Evolutionary conservation across 2,888 invertebrate genomes (phyloP), one percentile per base, ranked within the genome.

Genomic region (Colletes collaris): DNA sequence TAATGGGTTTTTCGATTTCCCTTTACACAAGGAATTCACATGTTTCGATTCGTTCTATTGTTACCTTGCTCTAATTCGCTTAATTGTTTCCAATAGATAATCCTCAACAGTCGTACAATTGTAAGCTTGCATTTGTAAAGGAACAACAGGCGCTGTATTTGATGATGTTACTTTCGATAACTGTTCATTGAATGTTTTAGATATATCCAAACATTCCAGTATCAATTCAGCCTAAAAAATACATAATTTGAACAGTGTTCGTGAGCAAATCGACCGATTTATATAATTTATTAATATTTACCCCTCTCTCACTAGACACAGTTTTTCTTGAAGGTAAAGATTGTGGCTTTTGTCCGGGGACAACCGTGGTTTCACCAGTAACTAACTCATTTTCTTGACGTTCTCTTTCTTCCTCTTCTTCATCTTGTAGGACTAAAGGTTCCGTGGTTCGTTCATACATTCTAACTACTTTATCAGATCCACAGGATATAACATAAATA

Each of bases 341-440:
- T 2, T 97, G 95, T 63, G 96, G 96, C 0, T 96, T 96, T 75
- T 97, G 94, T 1, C 96, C 95, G 0, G 96, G 95, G 0, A 96
- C 95, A 0, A 94, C 93, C 4, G 96, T 95, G 91, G 93, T 95
- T 74, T 97, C 97, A 0, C 96, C 97, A 0, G 97, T 97, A 13
- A 96, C 96, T 37, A 97, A 93, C 86, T 94, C 94, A 83, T 95
- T 95, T 90, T 97, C 96, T 87, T 95, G 94, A 82, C 96, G 96
- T 91, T 97, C 97, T 52, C 98, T 96, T 89, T 96, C 97, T 90
- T 96, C 95, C 90, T 99, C 99, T 87, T 96, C 96, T 77, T 97
- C 96, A 92, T 99, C 99, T 89, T 98, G 96, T 11, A 99, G 93
- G n/a, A 99, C 97, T 60, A 99, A 94, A 3, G 97, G 96, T 93